These are phyloP conservation scores for Halocaridina rubra DNA, from an alignment of 2,888 invertebrate species.

Conservation along the genomic window DNA sequence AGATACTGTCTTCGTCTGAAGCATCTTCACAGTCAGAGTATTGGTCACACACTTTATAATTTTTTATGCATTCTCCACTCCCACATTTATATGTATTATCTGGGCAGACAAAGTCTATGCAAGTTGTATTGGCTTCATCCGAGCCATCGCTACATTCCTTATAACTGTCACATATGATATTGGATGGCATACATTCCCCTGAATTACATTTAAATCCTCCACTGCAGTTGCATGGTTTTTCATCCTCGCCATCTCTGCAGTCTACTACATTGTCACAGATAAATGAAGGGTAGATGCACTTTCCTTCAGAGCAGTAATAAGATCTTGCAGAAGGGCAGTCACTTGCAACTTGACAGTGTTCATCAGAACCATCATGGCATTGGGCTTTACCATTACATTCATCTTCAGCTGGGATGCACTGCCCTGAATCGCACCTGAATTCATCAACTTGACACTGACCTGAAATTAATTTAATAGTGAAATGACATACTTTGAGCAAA, in stretches of 20 bases:
- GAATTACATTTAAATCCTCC: background rate
- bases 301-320: background rate
- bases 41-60: background rate
- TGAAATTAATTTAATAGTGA: no score
- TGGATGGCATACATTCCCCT: background rate
- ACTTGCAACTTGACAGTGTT: background rate
- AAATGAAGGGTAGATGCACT: background rate
- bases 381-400: background rate
- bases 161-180: background rate
- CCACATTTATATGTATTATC: background rate
- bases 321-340: background rate
- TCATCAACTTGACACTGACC: background rate
- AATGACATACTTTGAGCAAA: no score
- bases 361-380: background rate
- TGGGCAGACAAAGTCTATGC: background rate
- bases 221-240: background rate
- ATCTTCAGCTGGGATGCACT: background rate
- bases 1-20: background rate
- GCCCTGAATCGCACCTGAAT: background rate
- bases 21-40: background rate
- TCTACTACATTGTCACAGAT: background rate
- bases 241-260: background rate
- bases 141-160: background rate
- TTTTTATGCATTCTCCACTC: background rate
- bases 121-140: background rate